These are phyloP conservation scores for Drosophila arawakana DNA, from an alignment of 1,140 invertebrate species.

Conservation along the genomic window DNA sequence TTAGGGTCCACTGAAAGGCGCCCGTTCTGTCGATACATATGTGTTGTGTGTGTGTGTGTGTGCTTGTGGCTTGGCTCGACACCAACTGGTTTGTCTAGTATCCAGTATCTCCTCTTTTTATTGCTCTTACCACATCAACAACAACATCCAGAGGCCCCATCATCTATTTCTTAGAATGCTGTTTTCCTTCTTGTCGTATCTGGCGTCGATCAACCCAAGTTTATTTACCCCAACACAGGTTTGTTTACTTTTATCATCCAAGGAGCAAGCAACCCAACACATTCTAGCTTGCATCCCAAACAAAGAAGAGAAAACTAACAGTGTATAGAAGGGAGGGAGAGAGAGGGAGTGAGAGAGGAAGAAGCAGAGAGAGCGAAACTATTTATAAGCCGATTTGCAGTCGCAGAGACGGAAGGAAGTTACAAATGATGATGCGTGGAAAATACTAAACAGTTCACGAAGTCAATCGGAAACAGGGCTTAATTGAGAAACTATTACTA, in stretches of 20 bases:
- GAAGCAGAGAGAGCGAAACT: conserved; percentile 23
- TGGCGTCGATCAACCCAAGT: conserved; percentile 65
- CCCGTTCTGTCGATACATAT: conserved; percentile 7
- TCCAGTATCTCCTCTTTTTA: conserved; percentile 60
- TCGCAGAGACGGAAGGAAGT: conserved; percentile 71
- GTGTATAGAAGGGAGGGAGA: background rate
- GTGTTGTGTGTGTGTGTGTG: conserved; percentile 18
- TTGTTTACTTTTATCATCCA: conserved; percentile 57
- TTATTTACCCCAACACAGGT: conserved; percentile 66
- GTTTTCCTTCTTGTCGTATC: conserved; percentile 66
- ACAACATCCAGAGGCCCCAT: conserved; percentile 5
- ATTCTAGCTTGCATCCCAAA: conserved; percentile 10
- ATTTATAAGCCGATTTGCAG: conserved; percentile 69
- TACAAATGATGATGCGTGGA: conserved; percentile 62
- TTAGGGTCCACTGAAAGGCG: conserved; percentile 33
- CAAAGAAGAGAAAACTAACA: conserved; percentile 33
- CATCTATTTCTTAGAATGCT: conserved; percentile 71
- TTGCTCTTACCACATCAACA: conserved; percentile 29
- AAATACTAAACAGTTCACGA: conserved; percentile 56
- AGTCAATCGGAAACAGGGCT: conserved; percentile 45
- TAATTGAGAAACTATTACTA: conserved; percentile 31
- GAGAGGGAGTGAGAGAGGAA: background rate
- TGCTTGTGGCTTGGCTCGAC: conserved; percentile 34
- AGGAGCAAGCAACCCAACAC: background rate
- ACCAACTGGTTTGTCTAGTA: conserved; percentile 78